phyloP scores from a whole-genome alignment of 2,113 vertebrate species.

The Coptodon bakossiorum region DNA sequence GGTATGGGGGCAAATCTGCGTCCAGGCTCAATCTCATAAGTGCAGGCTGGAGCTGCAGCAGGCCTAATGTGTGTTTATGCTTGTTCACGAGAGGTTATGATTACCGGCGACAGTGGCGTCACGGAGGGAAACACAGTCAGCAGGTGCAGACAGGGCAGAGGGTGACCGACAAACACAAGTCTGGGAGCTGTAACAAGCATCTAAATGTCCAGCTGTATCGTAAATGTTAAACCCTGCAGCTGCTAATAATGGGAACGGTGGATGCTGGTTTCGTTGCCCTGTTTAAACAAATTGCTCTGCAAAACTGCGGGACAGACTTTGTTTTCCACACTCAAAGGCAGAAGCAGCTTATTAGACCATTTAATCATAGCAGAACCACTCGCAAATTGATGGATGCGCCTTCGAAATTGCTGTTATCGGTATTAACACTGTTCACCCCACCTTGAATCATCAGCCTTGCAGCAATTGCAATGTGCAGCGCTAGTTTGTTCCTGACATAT shows the following conservation, averaged over 20 bases:
- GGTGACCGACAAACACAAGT: not conserved
- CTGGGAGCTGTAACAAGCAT: not conserved
- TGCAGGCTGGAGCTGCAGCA: conserved; percentile 34
- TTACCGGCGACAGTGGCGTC: conserved; percentile 38
- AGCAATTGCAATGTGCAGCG: not conserved
- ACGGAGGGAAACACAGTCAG: conserved; percentile 18
- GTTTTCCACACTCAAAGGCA: not conserved
- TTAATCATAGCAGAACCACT: not conserved
- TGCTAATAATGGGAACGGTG: not conserved
- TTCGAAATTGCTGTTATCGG: conserved; percentile 26
- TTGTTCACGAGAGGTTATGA: conserved; percentile 17
- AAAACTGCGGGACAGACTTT: not conserved
- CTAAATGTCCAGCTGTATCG: not conserved
- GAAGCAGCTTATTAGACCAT: not conserved
- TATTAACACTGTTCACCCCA: not conserved
- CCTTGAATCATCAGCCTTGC: not conserved
- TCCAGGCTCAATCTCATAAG: conserved; percentile 49
- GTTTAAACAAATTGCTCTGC: conserved; percentile 1
- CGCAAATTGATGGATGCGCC: not conserved
- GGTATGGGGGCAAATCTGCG: conserved; percentile 4
- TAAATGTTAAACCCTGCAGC: not conserved
- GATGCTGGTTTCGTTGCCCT: not conserved
- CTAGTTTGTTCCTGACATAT: not conserved
- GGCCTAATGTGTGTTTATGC: conserved; percentile 52
- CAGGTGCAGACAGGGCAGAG: conserved; percentile 30